Evolutionary conservation across 1,140 invertebrate genomes (phyloP).

Genomic region (Heliothis virescens): DNA sequence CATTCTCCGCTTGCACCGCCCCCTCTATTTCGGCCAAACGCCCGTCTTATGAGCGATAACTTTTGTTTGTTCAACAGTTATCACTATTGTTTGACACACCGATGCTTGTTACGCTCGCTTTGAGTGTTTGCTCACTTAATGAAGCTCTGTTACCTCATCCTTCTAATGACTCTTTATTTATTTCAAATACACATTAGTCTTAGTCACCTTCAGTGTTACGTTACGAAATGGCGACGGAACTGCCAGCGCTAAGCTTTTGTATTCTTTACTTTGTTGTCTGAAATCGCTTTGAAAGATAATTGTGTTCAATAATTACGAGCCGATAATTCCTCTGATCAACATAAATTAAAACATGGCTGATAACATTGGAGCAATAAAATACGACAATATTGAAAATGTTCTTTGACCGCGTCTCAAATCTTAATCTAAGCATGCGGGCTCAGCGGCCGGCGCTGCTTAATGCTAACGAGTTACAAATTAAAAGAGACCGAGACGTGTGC

Average conservation of each 20-base stretch:
- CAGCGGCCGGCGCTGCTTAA: slow-evolving; percentile 71
- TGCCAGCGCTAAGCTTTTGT: slow-evolving; percentile 2
- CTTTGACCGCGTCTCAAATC: slow-evolving; percentile 71
- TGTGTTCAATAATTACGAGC: slow-evolving; percentile 1
- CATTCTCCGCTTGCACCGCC: slow-evolving; percentile 78
- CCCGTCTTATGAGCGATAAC: slow-evolving; percentile 74
- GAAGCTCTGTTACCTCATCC: slow-evolving; percentile 71
- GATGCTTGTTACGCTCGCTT: slow-evolving; percentile 77
- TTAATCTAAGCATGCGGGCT: slow-evolving; percentile 73
- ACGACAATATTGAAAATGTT: slow-evolving; percentile 64
- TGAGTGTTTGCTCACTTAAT: slow-evolving; percentile 77
- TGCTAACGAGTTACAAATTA: slow-evolving; percentile 85
- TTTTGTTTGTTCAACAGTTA: slow-evolving; percentile 83
- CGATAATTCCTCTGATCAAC: neutral
- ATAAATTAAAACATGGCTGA: slow-evolving; percentile 12
- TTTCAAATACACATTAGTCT: slow-evolving; percentile 41
- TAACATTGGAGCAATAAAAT: slow-evolving; percentile 50
- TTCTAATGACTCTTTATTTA: slow-evolving; percentile 58
- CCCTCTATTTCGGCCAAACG: slow-evolving; percentile 81
- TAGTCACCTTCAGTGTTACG: slow-evolving; percentile 32
- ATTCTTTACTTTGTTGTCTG: slow-evolving; percentile 4
- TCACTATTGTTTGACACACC: slow-evolving; percentile 81
- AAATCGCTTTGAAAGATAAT: neutral
- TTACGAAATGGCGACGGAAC: slow-evolving; percentile 5
- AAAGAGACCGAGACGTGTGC: slow-evolving; percentile 84